A percentile compares a stretch with the other conserved stretches of the same genome.
These are phyloP conservation scores for Euplexia lucipara DNA, from an alignment of 2,888 invertebrate species.

Conservation along the genomic window DNA sequence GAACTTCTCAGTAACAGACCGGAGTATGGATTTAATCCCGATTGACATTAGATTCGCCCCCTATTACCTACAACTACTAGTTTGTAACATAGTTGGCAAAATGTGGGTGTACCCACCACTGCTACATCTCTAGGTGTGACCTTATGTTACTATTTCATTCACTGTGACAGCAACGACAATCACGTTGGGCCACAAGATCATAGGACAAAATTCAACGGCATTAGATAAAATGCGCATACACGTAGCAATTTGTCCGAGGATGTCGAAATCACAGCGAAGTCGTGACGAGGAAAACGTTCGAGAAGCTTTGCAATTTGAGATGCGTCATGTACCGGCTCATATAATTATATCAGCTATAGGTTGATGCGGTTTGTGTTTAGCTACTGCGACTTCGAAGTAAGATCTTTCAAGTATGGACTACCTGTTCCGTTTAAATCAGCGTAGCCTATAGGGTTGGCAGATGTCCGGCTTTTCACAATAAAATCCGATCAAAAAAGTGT, in stretches of 20 bases:
- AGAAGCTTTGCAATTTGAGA: neutral
- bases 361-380: neutral
- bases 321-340: neutral
- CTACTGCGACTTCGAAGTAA: neutral
- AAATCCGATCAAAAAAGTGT: no score
- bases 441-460: neutral
- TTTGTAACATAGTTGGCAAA: no score
- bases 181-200: conserved; percentile 4
- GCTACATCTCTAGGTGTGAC: no score
- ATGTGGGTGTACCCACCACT: no score
- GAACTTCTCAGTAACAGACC: no score
- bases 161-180: no score
- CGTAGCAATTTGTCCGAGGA: conserved; percentile 18
- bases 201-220: neutral
- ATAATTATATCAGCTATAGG: neutral
- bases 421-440: neutral
- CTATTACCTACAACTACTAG: no score
- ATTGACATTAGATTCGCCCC: no score
- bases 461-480: no score
- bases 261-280: conserved; percentile 21
- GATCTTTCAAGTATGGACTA: conserved; percentile 10
- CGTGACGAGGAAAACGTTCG: conserved; percentile 36
- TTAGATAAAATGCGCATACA: conserved; percentile 9
- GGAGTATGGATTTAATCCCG: no score
- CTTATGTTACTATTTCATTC: no score